A percentile compares a stretch with the other conserved stretches of the same genome.
Conservation (phyloP, 1,140 invertebrate species). For the Bradysia coprophila region DNA sequence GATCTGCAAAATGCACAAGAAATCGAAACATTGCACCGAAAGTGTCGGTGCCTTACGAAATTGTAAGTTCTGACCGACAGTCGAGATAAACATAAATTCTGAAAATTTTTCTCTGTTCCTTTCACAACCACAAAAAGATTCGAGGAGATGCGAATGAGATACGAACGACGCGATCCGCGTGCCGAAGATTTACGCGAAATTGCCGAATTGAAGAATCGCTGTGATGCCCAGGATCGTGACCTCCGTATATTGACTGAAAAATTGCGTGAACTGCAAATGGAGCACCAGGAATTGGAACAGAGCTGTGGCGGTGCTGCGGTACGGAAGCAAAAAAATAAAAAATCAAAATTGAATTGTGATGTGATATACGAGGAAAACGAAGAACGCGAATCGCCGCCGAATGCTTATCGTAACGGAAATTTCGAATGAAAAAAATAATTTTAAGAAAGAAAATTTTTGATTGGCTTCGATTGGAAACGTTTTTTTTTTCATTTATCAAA, state of each 20-base stretch:
- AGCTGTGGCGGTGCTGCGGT: constrained; percentile 2
- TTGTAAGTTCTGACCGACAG: constrained; percentile 27
- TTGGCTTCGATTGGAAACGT: too few species aligned
- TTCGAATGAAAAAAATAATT: too few species aligned
- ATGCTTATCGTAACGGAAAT: too few species aligned
- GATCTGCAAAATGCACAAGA: constrained; percentile 25
- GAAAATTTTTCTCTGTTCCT: background rate
- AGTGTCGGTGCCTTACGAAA: constrained; percentile 29
- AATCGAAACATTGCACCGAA: constrained; percentile 29
- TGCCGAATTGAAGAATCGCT: constrained; percentile 27
- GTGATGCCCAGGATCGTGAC: constrained; percentile 33
- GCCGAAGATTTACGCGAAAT: constrained; percentile 31
- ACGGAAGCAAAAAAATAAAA: constrained; percentile 7
- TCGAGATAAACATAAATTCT: background rate
- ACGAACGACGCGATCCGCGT: constrained; percentile 29
- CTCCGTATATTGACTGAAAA: constrained; percentile 29
- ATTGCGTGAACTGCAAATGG: constrained; percentile 19
- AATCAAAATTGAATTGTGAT: constrained; percentile 17
- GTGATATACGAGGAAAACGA: constrained; percentile 24
- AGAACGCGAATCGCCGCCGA: constrained; percentile 5
- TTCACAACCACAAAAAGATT: constrained; percentile 19
- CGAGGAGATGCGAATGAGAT: constrained; percentile 30
- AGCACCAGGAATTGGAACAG: constrained; percentile 10
- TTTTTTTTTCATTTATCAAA: too few species aligned
- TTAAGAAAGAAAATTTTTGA: too few species aligned